Evolutionary conservation across 2,797 vertebrate species (phyloP).

Genomic region (Pseudotriccus pelzelni): DNA sequence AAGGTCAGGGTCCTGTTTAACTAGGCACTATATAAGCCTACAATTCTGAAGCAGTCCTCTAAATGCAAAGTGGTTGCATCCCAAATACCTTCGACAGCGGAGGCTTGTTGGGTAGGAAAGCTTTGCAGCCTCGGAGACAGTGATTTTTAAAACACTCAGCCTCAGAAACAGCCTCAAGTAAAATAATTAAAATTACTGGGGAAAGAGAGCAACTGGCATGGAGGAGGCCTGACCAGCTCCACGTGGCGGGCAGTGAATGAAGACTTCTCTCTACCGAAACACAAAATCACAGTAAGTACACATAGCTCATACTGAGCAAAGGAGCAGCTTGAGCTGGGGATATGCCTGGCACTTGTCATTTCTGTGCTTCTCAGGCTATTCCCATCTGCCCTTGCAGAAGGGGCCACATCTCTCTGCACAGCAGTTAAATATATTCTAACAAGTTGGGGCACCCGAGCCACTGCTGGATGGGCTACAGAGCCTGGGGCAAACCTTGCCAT

Average conservation of each 20-base stretch:
- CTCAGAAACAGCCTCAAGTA: background rate
- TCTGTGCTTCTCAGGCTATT: background rate
- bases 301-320: background rate
- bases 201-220: background rate
- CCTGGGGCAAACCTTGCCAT: background rate
- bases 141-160: conserved; percentile 23
- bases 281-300: background rate
- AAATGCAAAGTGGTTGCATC: background rate
- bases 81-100: background rate
- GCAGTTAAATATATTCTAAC: background rate
- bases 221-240: background rate
- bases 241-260: background rate
- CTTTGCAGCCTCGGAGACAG: background rate
- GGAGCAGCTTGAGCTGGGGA: background rate
- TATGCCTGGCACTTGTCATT: background rate
- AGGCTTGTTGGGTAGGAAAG: background rate
- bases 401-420: background rate
- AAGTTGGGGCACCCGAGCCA: background rate
- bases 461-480: background rate
- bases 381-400: background rate
- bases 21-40: background rate
- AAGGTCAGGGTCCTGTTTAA: background rate
- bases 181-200: background rate
- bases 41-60: background rate
- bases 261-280: background rate